Conservation (phyloP, 2,797 vertebrate species). For the Semaprochilodus insignis region DNA sequence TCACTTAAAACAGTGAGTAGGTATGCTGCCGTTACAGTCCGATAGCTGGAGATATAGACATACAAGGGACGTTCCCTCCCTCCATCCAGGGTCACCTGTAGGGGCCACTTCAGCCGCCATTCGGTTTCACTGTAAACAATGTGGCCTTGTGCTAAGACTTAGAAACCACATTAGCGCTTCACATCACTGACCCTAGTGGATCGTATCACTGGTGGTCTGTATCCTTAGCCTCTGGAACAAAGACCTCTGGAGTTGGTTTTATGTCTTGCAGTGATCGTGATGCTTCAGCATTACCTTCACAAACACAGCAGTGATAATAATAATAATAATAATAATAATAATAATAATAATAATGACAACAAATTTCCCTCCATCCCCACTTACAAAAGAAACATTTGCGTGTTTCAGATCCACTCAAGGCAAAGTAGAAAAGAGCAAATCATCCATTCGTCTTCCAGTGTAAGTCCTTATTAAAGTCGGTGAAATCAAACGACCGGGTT, state of each 20-base stretch:
- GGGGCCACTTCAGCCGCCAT: background rate
- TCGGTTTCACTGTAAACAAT: constrained; percentile 39
- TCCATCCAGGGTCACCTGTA: background rate
- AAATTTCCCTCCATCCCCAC: background rate
- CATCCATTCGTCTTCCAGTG: constrained; percentile 62
- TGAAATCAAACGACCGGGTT: constrained; percentile 62
- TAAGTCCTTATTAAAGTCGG: constrained; percentile 60
- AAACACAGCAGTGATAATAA: background rate
- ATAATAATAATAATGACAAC: constrained; percentile 14
- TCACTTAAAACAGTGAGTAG: constrained; percentile 66
- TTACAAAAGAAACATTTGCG: constrained; percentile 11
- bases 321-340: constrained; percentile 28
- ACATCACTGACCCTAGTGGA: background rate
- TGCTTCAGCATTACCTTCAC: background rate
- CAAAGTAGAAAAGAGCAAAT: constrained; percentile 67
- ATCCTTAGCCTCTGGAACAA: background rate
- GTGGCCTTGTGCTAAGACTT: constrained; percentile 36
- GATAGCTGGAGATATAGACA: constrained; percentile 23
- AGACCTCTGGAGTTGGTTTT: background rate
- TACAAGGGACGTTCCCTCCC: background rate
- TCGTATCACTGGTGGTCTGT: background rate
- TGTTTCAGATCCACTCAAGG: constrained; percentile 67
- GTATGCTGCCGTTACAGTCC: constrained; percentile 53
- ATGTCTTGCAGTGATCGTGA: background rate
- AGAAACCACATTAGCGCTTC: constrained; percentile 19